Evolutionary conservation across 2,113 vertebrate genomes (phyloP), one percentile per base, ranked within the genome.

Genomic region (Phyllostomus hastatus): DNA sequence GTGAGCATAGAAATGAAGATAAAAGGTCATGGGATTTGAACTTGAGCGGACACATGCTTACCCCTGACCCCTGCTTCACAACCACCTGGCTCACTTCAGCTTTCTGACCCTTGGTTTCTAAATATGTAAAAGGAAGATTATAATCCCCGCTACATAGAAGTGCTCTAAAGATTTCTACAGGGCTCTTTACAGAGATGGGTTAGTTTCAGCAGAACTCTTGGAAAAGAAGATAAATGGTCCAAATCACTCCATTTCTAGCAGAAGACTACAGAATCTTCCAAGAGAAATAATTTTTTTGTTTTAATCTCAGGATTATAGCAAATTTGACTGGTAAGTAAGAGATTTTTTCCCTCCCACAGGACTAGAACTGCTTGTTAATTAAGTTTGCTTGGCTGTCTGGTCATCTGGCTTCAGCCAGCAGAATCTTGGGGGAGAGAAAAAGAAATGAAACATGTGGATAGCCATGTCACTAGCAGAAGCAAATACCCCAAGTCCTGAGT

Each of bases 401-500:
- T 79, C 80, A 52, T 79, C 61, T 70, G 87, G 70, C 48, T 92
- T 28, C n/a, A 88, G 81, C 78, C 82, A 61, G 73, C 24, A 81
- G 69, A 41, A 91, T 78, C 75, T 78, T 91, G 80, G 15, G 52
- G 59, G 66, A 4, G 26, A 11, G n/a, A 24, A 38, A 70, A n/a
- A 48, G 16, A n/a, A 52, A 2, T n/a, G 17, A 67, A n/a, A 26
- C 26, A 59, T 80, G 75, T 22, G 28, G 54, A 82, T 14, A 88
- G 57, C 38, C 67, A 66, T 0, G 0, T 84, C 81, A 70, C 73
- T 61, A 79, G 88, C 85, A 96, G 86, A 87, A 89, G 88, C n/a
- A 72, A 80, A 48, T 24, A 24, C 89, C 94, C 84, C 92, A 93
- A 96, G 86, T 91, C 66, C 41, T 75, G 80, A 70, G 69, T 86